phyloP scores from a whole-genome alignment of 2,888 invertebrate genomes.

The Noctua janthina region DNA sequence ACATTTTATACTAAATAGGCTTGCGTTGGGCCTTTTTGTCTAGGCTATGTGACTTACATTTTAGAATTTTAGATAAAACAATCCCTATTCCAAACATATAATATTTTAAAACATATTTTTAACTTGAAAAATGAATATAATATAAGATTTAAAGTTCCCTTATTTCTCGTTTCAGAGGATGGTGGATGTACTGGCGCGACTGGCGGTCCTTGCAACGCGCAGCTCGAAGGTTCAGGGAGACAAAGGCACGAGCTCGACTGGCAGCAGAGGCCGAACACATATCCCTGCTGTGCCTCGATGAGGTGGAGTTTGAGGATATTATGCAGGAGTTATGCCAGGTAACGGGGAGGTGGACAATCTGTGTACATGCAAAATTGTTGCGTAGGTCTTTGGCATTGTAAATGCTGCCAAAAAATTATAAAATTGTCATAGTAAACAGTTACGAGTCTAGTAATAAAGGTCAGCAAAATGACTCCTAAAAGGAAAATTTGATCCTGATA shows the following conservation, averaged over 20 bases:
- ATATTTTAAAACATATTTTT: neutral
- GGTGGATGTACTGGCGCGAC: constrained; percentile 90
- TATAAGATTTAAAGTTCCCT: neutral
- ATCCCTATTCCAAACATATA: neutral
- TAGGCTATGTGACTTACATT: neutral
- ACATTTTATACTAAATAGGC: neutral
- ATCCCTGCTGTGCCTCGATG: constrained; percentile 87
- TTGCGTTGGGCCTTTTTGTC: neutral
- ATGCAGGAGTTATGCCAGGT: constrained; percentile 91
- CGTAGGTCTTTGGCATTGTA: no score
- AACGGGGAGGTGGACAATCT: constrained; percentile 3
- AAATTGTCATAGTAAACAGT: no score
- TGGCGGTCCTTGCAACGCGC: constrained; percentile 87
- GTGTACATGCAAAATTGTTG: no score
- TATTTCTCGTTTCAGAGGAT: constrained; percentile 75
- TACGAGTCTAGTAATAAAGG: no score
- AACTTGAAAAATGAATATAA: no score
- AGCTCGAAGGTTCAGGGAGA: constrained; percentile 85
- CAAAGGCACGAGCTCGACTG: constrained; percentile 87
- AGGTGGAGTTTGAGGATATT: constrained; percentile 90
- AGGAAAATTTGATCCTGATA: no score
- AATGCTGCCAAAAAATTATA: no score
- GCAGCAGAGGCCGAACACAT: constrained; percentile 88
- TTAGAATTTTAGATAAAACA: neutral
- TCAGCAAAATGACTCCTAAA: no score